A percentile compares a stretch with the other conserved stretches of the same genome.
phyloP scores from a whole-genome alignment of 2,797 vertebrate genomes.

The Mormyrus proboscirostris region DNA sequence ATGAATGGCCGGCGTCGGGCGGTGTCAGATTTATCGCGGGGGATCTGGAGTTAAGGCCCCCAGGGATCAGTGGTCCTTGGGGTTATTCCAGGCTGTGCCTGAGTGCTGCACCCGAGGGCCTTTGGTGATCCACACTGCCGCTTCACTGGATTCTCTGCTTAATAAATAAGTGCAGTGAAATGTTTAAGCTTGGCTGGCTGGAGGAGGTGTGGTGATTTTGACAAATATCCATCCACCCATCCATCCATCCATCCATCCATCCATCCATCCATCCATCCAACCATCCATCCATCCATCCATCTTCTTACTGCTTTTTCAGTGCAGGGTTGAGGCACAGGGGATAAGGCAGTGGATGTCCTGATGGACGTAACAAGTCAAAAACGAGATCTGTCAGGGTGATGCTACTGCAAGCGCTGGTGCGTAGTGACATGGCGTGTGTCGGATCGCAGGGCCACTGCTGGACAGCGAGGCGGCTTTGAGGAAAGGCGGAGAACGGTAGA shows the following conservation, averaged over 20 bases:
- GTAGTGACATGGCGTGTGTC: neutral
- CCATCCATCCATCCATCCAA: neutral
- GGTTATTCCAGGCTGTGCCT: constrained; percentile 51
- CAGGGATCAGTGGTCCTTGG: constrained; percentile 36
- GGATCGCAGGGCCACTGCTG: neutral
- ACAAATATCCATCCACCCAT: neutral
- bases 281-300: neutral
- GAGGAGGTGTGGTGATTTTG: neutral
- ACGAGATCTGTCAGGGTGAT: neutral
- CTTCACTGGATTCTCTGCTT: neutral
- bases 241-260: neutral
- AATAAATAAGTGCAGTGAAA: neutral
- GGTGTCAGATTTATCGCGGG: constrained; percentile 55
- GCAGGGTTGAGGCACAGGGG: neutral
- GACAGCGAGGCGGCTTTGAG: neutral
- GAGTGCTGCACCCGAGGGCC: constrained; percentile 30
- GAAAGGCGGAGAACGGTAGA: neutral
- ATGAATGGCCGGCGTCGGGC: constrained; percentile 54
- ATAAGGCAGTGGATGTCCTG: neutral
- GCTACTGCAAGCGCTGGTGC: neutral
- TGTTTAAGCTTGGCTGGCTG: neutral
- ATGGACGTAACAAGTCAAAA: neutral
- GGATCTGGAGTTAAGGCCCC: constrained; percentile 42
- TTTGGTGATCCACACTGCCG: constrained; percentile 11
- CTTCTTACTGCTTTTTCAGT: neutral